phyloP scores from a whole-genome alignment of 2,888 invertebrate genomes.

The Bombyx huttoni region DNA sequence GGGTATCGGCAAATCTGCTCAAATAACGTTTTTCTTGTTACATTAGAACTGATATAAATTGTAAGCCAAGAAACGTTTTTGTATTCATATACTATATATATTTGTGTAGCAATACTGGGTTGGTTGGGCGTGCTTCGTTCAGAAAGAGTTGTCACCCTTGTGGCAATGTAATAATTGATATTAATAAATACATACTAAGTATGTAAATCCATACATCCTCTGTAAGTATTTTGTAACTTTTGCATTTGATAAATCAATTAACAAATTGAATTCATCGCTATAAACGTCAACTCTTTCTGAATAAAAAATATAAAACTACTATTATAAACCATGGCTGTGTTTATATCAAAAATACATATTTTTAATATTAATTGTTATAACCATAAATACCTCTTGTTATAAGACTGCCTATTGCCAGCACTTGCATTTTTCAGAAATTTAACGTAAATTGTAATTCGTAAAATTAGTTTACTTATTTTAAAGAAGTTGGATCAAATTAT shows the following conservation, averaged over 20 bases:
- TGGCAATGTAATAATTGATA: too few species aligned
- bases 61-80: background rate
- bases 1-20: conserved; percentile 43
- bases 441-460: conserved; percentile 12
- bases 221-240: too few species aligned
- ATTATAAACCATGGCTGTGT: conserved; percentile 64
- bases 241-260: too few species aligned
- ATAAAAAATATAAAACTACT: conserved; percentile 9
- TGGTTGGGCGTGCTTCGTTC: background rate
- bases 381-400: conserved; percentile 65
- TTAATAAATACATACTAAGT: too few species aligned
- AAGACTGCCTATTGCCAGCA: conserved; percentile 49
- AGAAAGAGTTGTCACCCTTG: background rate
- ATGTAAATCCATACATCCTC: too few species aligned
- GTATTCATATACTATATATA: background rate
- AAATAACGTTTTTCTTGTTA: conserved; percentile 18
- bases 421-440: conserved; percentile 30
- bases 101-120: too few species aligned
- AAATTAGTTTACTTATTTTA: conserved; percentile 12
- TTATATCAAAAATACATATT: conserved; percentile 65
- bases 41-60: background rate
- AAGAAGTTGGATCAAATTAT: background rate
- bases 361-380: conserved; percentile 39
- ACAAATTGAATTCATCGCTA: too few species aligned
- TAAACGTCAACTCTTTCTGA: background rate